These are phyloP conservation scores for Carduelis carduelis DNA, from an alignment of 2,797 vertebrate genomes.

Conservation along the genomic window DNA sequence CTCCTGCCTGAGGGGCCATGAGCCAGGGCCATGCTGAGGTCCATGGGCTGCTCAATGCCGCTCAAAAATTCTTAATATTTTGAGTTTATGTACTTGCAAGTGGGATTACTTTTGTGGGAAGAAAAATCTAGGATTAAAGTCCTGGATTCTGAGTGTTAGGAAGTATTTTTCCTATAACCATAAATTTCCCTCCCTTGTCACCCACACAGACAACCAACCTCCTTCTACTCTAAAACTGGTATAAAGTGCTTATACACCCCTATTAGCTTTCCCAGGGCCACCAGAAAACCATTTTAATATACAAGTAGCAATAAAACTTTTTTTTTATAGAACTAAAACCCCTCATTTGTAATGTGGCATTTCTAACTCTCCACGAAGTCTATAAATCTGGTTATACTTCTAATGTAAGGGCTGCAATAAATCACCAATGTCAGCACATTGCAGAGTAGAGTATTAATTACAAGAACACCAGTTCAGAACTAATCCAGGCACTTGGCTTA, in stretches of 20 bases:
- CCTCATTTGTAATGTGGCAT: background rate
- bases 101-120: background rate
- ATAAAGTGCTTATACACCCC: background rate
- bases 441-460: background rate
- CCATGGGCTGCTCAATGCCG: background rate
- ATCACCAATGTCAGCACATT: background rate
- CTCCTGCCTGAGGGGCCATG: background rate
- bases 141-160: background rate
- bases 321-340: background rate
- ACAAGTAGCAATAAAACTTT: background rate
- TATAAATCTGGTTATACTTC: background rate
- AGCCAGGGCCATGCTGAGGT: background rate
- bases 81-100: background rate
- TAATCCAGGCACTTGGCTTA: background rate
- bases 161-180: background rate
- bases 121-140: background rate
- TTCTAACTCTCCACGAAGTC: background rate
- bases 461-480: background rate
- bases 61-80: background rate
- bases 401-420: background rate
- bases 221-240: background rate
- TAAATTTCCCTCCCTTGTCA: background rate
- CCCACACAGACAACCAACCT: background rate
- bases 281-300: background rate
- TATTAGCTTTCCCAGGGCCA: slow-evolving; percentile 9